Evolutionary conservation across 2,888 invertebrate species (phyloP).

Genomic region (Cancer borealis): DNA sequence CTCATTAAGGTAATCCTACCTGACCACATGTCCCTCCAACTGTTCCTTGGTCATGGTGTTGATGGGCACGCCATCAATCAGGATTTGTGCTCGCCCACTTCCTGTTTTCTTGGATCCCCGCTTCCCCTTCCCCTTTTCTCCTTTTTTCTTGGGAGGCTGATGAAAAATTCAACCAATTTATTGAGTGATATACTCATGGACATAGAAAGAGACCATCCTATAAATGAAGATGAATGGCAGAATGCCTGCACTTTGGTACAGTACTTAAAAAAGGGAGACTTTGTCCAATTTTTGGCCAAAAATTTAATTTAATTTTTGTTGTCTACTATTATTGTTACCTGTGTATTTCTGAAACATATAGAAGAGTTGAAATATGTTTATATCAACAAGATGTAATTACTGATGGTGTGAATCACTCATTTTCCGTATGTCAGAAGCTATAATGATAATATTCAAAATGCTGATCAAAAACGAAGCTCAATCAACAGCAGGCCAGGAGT

Average conservation of each 20-base stretch:
- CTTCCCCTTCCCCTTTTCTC: conserved; percentile 78
- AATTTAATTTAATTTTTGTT: neutral
- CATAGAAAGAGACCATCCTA: too few relatives aligned
- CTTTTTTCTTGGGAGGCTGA: conserved; percentile 78
- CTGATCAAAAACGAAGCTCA: neutral
- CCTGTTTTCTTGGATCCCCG: conserved; percentile 78
- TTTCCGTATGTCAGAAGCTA: neutral
- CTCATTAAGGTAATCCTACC: conserved; percentile 42
- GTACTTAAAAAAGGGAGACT: neutral
- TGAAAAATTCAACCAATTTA: conserved; percentile 18
- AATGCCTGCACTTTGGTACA: neutral
- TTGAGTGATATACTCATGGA: neutral
- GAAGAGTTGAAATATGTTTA: neutral
- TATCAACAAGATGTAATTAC: neutral
- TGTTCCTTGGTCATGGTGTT: conserved; percentile 95
- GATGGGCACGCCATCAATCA: conserved; percentile 90
- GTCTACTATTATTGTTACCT: neutral
- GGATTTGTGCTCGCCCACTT: conserved; percentile 73
- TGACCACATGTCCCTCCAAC: conserved; percentile 89
- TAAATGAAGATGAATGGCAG: neutral
- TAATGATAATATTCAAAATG: neutral
- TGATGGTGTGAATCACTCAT: neutral
- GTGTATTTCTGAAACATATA: neutral
- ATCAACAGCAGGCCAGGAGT: too few relatives aligned
- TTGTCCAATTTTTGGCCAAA: neutral